Evolutionary conservation across 2,888 invertebrate genomes (phyloP), one percentile per base, ranked within the genome.

Genomic region (Linyphia triangularis): DNA sequence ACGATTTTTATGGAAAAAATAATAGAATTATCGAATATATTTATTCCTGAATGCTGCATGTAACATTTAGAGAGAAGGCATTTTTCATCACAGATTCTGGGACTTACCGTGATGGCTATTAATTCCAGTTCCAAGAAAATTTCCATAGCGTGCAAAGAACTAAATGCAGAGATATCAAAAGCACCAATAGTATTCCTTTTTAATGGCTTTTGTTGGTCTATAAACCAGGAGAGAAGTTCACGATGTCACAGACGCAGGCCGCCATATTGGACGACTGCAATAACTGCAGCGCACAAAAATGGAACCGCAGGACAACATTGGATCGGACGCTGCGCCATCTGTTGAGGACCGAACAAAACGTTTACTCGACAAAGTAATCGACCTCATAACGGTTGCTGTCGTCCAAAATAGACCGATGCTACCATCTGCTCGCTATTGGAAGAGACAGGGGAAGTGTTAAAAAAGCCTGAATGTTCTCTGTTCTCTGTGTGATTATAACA

Each of bases 251-350:
- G 86, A 86, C 86, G 86, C 86, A 88, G 59, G 75, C 81, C 86
- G 86, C 86, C 86, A 88, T 88, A 37, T 88, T 88, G 43, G 81
- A 88, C 86, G 86, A 88, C 86, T 88, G 86, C 86, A 88, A 88
- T 81, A 88, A 82, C 86, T 88, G 86, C 86, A 82, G 59, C 70
- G 82, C 82, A 72, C 72, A 43, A 72, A n/a, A 75, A 57, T 81
- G 75, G 70, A 69, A 85, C 85, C 85, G 84, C 75, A 85, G 84
- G 84, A 75, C 67, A 84, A 84, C 37, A 77, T 28, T 75, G 57
- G 24, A 51, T 10, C 51, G 37, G 26, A 4, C 2, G 37, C 69
- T 37, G 69, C 75, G 86, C 86, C 86, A 81, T 88, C 86, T 88
- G 16, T 81, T 10, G 81, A 26, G 4, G 37, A 26, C 3, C 7